phyloP scores from a whole-genome alignment of 2,797 vertebrate species.

The Xiphophorus birchmanni region DNA sequence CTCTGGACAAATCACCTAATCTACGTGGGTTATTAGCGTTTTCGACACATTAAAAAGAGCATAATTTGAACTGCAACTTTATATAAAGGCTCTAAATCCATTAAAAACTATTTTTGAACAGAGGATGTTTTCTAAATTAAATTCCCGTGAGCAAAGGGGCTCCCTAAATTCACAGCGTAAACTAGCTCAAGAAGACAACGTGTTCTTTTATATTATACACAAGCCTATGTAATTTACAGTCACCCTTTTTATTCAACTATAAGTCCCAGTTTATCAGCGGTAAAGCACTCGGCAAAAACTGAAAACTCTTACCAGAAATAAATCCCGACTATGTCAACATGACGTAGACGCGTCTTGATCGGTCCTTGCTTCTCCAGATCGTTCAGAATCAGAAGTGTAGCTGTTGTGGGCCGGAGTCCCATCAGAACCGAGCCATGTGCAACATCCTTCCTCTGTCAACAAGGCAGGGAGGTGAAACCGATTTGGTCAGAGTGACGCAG shows the following conservation, averaged over 20 bases:
- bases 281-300: neutral
- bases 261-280: neutral
- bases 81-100: neutral
- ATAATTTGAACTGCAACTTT: neutral
- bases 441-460: constrained; percentile 60
- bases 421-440: constrained; percentile 63
- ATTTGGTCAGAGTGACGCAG: constrained; percentile 64
- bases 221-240: neutral
- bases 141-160: neutral
- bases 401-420: constrained; percentile 6
- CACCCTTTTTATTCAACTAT: neutral
- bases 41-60: neutral
- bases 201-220: neutral
- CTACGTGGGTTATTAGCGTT: neutral
- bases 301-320: constrained; percentile 46
- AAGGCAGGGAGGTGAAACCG: constrained; percentile 48
- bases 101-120: neutral
- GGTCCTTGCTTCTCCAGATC: neutral
- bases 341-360: neutral
- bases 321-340: constrained; percentile 26
- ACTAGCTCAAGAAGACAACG: neutral
- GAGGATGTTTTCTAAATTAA: neutral
- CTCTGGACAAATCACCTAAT: constrained; percentile 11
- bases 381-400: neutral
- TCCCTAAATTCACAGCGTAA: neutral